These are phyloP conservation scores for Platygyra sinensis DNA, from an alignment of 64 coral and sea anemone species.

Conservation along the genomic window DNA sequence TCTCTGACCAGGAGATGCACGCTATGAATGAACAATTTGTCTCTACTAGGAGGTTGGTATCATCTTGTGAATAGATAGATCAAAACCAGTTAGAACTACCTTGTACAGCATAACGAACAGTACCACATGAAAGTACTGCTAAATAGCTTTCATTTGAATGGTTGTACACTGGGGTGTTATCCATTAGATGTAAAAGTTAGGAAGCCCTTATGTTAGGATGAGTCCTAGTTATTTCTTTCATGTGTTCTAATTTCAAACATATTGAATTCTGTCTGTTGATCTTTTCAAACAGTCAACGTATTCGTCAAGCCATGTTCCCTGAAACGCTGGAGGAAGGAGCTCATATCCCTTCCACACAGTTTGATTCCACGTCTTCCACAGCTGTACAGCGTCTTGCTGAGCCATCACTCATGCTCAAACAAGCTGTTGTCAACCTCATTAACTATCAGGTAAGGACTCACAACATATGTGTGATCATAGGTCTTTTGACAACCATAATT, in stretches of 20 bases:
- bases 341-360: slow-evolving; percentile 93
- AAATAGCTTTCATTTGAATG: too few species aligned
- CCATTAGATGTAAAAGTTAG: too few species aligned
- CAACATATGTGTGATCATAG: not conserved
- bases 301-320: slow-evolving; percentile 98
- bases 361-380: slow-evolving; percentile 86
- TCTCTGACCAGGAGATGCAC: slow-evolving; percentile 82
- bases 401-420: slow-evolving; percentile 93
- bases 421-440: slow-evolving; percentile 96
- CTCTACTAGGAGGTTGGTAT: slow-evolving; percentile 80
- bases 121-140: too few species aligned
- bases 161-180: too few species aligned
- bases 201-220: not conserved
- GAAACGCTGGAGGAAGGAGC: slow-evolving; percentile 89
- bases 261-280: not conserved
- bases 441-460: slow-evolving; percentile 84
- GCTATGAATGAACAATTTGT: slow-evolving; percentile 97
- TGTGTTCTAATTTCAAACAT: not conserved
- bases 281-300: slow-evolving; percentile 66
- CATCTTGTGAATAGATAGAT: not conserved
- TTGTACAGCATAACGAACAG: too few species aligned
- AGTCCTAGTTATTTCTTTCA: not conserved
- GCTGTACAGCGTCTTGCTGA: slow-evolving; percentile 94
- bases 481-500: not conserved
- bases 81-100: too few species aligned